Percentiles rank a stretch among this genome's conserved stretches.
These are phyloP conservation scores for Drosophila tani DNA, from an alignment of 1,140 invertebrate genomes.

Conservation along the genomic window DNA sequence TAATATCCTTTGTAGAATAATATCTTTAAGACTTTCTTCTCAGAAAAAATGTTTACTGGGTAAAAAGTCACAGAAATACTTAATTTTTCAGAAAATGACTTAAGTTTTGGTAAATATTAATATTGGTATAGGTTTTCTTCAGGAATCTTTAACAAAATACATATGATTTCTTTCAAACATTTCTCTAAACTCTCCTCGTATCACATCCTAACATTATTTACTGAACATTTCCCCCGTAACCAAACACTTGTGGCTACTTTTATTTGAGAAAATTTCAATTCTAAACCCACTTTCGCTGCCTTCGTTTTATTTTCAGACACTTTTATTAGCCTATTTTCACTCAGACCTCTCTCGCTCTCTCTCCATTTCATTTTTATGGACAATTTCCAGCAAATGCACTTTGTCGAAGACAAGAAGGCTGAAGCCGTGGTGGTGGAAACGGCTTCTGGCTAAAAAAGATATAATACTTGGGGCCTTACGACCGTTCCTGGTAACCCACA, in stretches of 20 bases:
- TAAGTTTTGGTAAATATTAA: too few species aligned
- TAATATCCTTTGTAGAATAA: too few species aligned
- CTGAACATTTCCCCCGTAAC: slow-evolving; percentile 1
- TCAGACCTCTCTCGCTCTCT: neutral
- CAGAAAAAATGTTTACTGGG: neutral
- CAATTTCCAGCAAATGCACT: slow-evolving; percentile 60
- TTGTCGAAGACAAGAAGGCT: neutral
- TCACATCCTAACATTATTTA: neutral
- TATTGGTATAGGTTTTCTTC: too few species aligned
- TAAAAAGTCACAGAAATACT: neutral
- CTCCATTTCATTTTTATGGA: slow-evolving; percentile 48
- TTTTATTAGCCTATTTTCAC: slow-evolving; percentile 57
- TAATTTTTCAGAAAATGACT: too few species aligned
- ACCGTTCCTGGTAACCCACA: slow-evolving; percentile 49
- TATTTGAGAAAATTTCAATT: slow-evolving; percentile 23
- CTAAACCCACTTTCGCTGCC: slow-evolving; percentile 41
- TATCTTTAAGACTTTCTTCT: neutral
- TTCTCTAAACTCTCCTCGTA: neutral
- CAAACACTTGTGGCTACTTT: slow-evolving; percentile 44
- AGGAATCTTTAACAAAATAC: too few species aligned
- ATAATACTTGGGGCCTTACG: slow-evolving; percentile 39
- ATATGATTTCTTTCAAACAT: too few species aligned
- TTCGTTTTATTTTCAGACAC: slow-evolving; percentile 50
- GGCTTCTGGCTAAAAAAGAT: slow-evolving; percentile 54
- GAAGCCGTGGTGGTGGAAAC: neutral